phyloP scores from a whole-genome alignment of 2,797 vertebrate genomes.

The Pangasius macronema region DNA sequence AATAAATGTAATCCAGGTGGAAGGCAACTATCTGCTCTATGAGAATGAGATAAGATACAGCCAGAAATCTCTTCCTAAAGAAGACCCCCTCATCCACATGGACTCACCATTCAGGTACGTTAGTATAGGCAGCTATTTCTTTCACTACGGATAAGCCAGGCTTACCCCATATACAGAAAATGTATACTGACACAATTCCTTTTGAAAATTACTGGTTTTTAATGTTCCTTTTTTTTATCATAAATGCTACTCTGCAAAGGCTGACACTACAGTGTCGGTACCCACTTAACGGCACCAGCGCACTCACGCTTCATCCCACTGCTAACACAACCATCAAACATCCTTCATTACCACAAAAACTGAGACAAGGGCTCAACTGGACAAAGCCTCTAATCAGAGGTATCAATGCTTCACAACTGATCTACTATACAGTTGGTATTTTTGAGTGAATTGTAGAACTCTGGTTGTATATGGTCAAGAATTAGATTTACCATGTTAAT shows the following conservation, averaged over 20 bases:
- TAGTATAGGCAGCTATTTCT: background rate
- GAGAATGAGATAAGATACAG: conserved; percentile 77
- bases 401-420: background rate
- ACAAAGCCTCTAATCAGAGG: conserved; percentile 36
- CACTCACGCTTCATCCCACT: conserved; percentile 30
- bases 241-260: conserved; percentile 52
- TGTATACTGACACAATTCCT: background rate
- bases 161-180: background rate
- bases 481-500: background rate
- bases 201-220: background rate
- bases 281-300: conserved; percentile 62
- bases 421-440: background rate
- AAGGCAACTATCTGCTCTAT: conserved; percentile 73
- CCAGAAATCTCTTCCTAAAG: conserved; percentile 67
- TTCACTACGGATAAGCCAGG: background rate
- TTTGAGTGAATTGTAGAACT: background rate
- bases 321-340: conserved; percentile 22
- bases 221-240: background rate
- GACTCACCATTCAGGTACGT: conserved; percentile 75
- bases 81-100: conserved; percentile 65
- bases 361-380: background rate
- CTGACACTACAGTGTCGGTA: conserved; percentile 75
- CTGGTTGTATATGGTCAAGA: background rate
- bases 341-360: background rate
- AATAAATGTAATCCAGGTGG: conserved; percentile 57